Conservation (phyloP, 2,797 vertebrate genomes). For the Adelosebastes latens region DNA sequence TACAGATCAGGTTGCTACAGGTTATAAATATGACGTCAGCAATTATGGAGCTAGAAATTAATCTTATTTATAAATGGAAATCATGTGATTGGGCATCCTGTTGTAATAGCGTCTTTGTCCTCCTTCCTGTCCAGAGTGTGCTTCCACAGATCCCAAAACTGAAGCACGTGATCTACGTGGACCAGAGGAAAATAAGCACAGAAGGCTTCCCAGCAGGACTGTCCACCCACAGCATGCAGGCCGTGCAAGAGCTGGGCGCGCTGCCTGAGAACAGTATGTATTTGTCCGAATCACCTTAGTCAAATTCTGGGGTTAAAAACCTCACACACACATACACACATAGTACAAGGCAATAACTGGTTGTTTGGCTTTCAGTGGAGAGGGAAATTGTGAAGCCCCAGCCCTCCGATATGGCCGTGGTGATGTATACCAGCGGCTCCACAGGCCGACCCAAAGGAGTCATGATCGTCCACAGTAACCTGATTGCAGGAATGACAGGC, state of each 20-base stretch:
- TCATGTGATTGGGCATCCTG: slow-evolving; percentile 7
- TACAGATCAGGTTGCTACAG: neutral
- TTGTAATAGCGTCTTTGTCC: slow-evolving; percentile 9
- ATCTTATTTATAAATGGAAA: neutral
- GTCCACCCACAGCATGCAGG: slow-evolving; percentile 91
- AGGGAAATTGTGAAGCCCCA: slow-evolving; percentile 83
- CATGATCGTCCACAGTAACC: slow-evolving; percentile 94
- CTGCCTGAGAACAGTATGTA: slow-evolving; percentile 92
- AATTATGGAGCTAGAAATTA: neutral
- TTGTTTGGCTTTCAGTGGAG: slow-evolving; percentile 76
- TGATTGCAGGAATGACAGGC: slow-evolving; percentile 96
- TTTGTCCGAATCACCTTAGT: neutral
- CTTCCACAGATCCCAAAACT: slow-evolving; percentile 87
- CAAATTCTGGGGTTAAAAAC: neutral
- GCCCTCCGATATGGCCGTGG: slow-evolving; percentile 91
- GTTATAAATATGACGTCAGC: neutral
- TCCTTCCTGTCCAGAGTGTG: slow-evolving; percentile 80
- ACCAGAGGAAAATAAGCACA: slow-evolving; percentile 87
- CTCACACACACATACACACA: neutral
- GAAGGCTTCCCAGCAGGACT: slow-evolving; percentile 88
- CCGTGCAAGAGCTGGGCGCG: slow-evolving; percentile 89
- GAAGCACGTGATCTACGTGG: slow-evolving; percentile 95
- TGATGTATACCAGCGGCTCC: slow-evolving; percentile 99
- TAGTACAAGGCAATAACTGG: neutral
- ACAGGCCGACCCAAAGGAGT: slow-evolving; percentile 97